These are phyloP conservation scores for Drosophila guanche DNA, from an alignment of 1,140 invertebrate species.

Conservation along the genomic window DNA sequence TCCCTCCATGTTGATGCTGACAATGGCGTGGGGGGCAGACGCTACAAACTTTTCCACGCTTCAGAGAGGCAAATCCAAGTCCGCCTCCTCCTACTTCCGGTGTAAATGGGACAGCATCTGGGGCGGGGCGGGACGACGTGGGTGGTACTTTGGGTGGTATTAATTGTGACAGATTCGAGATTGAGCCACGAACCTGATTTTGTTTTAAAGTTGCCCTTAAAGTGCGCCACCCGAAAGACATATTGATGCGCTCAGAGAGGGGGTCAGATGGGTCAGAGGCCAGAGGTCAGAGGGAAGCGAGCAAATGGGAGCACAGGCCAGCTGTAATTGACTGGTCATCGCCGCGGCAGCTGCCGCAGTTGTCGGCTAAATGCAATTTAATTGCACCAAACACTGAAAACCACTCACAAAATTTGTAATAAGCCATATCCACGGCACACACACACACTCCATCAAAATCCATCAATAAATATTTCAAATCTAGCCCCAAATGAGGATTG, in stretches of 20 bases:
- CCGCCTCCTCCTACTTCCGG: slow-evolving; percentile 34
- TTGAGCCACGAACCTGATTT: slow-evolving; percentile 17
- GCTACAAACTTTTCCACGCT: slow-evolving; percentile 43
- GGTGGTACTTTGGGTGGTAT: slow-evolving; percentile 43
- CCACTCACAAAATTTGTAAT: slow-evolving; percentile 24
- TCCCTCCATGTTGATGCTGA: slow-evolving; percentile 42
- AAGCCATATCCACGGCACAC: slow-evolving; percentile 6
- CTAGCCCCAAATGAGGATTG: neutral
- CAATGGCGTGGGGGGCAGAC: slow-evolving; percentile 17
- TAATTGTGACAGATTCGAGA: slow-evolving; percentile 75
- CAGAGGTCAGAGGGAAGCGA: too few species aligned
- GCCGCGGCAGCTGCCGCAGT: slow-evolving; percentile 21
- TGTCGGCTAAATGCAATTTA: slow-evolving; percentile 26
- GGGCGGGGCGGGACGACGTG: too few species aligned
- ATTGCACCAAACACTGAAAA: slow-evolving; percentile 33
- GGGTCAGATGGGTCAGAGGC: too few species aligned
- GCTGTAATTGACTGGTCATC: slow-evolving; percentile 38
- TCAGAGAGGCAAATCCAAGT: slow-evolving; percentile 2
- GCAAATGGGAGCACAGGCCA: neutral
- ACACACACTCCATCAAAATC: too few species aligned
- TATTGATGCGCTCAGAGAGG: slow-evolving; percentile 33
- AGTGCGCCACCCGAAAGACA: slow-evolving; percentile 15
- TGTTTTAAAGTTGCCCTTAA: slow-evolving; percentile 19
- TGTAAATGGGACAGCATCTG: slow-evolving; percentile 37
- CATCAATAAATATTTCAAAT: slow-evolving; percentile 5